phyloP scores from a whole-genome alignment of 2,113 vertebrate genomes.

The Corythaixoides concolor region DNA sequence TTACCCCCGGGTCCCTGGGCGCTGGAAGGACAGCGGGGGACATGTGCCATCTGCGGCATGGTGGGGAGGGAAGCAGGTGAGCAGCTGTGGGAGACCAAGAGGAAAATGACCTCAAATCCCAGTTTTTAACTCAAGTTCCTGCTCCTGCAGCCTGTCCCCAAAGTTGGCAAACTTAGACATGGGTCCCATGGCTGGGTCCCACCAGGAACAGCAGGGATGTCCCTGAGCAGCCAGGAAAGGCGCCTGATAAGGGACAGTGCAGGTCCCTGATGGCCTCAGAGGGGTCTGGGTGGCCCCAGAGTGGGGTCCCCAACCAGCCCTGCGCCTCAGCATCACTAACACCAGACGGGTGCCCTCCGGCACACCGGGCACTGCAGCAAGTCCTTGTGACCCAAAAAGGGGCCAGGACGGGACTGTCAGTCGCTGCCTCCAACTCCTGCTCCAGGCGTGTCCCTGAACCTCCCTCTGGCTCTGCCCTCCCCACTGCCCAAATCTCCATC shows the following conservation, averaged over 20 bases:
- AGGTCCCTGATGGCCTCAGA: background rate
- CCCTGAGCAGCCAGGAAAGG: background rate
- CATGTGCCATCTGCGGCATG: rapidly evolving
- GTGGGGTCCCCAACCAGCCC: background rate
- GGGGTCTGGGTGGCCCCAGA: background rate
- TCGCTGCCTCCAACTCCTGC: background rate
- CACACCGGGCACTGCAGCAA: background rate
- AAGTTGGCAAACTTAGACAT: background rate
- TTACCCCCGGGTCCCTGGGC: background rate
- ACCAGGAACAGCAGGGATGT: background rate
- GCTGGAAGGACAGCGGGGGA: background rate
- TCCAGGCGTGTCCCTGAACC: rapidly evolving
- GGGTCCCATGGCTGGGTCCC: background rate
- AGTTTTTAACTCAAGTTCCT: background rate
- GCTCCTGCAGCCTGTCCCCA: background rate
- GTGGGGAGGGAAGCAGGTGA: background rate
- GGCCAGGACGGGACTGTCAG: background rate
- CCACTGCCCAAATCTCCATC: background rate
- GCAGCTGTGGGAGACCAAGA: background rate
- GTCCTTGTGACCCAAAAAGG: background rate
- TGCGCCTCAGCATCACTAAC: background rate
- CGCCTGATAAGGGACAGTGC: background rate
- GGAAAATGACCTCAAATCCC: background rate
- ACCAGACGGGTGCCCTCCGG: background rate
- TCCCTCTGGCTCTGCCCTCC: background rate